Evolutionary conservation across 2,113 vertebrate species (phyloP).

Genomic region (Zosterops borbonicus): DNA sequence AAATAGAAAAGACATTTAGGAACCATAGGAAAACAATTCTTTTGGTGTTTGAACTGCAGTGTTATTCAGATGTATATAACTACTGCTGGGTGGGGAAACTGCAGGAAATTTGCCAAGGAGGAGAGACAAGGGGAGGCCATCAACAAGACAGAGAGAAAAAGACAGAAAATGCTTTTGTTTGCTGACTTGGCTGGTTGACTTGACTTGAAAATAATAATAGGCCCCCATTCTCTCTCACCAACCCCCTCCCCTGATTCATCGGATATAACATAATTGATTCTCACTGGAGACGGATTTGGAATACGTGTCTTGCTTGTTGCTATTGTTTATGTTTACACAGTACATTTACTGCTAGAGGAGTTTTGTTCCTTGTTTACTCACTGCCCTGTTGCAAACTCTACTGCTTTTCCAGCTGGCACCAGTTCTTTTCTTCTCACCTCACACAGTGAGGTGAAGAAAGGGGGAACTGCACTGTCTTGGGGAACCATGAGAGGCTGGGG

Average conservation of each 20-base stretch:
- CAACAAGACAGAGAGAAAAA: conserved; percentile 31
- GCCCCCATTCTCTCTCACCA: neutral
- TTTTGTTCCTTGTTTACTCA: conserved; percentile 11
- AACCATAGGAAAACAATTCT: conserved; percentile 37
- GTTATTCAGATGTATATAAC: conserved; percentile 40
- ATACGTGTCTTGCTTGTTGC: conserved; percentile 24
- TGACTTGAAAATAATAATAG: conserved; percentile 60
- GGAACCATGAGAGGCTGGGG: neutral
- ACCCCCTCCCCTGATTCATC: neutral
- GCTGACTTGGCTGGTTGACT: conserved; percentile 46
- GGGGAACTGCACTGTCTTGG: neutral
- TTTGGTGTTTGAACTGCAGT: conserved; percentile 29
- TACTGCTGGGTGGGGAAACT: neutral
- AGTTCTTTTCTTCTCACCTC: conserved; percentile 5
- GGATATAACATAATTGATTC: conserved; percentile 37
- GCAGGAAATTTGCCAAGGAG: conserved; percentile 40
- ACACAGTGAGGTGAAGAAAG: neutral
- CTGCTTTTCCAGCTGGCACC: conserved; percentile 27
- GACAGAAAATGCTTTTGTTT: conserved; percentile 58
- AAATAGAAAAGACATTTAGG: conserved; percentile 32
- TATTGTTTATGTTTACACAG: conserved; percentile 58
- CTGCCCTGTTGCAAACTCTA: neutral
- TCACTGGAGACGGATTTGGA: conserved; percentile 25
- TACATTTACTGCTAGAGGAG: conserved; percentile 18
- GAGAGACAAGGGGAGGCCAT: conserved; percentile 18